These are phyloP conservation scores for Chaetura pelagica DNA, from an alignment of 2,113 vertebrate genomes.

Conservation along the genomic window DNA sequence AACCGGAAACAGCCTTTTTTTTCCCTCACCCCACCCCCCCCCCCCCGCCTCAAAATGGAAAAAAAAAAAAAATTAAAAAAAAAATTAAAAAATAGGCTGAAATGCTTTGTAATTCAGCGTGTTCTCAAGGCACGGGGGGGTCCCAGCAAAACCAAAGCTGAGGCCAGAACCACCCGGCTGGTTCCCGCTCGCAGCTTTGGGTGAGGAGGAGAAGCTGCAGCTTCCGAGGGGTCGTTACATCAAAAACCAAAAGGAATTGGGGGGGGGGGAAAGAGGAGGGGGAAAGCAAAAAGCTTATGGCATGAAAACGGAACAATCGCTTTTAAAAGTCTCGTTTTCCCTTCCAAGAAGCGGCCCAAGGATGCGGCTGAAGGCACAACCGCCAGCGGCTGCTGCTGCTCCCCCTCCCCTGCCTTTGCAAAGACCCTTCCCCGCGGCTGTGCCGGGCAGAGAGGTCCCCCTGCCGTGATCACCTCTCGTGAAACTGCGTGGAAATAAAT, in stretches of 20 bases:
- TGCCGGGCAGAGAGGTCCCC: background rate
- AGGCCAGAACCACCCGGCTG: too few relatives aligned
- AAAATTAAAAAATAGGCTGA: too few relatives aligned
- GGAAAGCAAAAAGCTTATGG: background rate
- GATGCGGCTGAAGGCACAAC: background rate
- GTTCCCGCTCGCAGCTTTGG: too few relatives aligned
- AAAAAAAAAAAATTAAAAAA: background rate
- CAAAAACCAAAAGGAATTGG: background rate
- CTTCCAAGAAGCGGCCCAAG: background rate
- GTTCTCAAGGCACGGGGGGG: background rate
- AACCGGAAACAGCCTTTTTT: background rate
- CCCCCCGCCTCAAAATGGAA: background rate
- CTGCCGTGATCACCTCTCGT: background rate
- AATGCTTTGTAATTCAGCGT: background rate
- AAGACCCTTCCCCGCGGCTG: background rate
- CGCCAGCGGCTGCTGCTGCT: background rate
- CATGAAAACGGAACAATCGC: background rate
- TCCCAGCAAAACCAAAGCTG: background rate
- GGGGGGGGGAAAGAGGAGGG: rapidly evolving
- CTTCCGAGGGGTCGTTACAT: background rate
- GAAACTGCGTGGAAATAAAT: background rate
- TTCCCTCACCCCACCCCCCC: background rate
- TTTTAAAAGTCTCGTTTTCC: background rate
- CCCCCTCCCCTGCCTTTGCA: background rate
- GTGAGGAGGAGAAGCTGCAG: too few relatives aligned